Evolutionary conservation across 2,888 invertebrate genomes (phyloP), one percentile per base, ranked within the genome.

Genomic region (Protula sp.): DNA sequence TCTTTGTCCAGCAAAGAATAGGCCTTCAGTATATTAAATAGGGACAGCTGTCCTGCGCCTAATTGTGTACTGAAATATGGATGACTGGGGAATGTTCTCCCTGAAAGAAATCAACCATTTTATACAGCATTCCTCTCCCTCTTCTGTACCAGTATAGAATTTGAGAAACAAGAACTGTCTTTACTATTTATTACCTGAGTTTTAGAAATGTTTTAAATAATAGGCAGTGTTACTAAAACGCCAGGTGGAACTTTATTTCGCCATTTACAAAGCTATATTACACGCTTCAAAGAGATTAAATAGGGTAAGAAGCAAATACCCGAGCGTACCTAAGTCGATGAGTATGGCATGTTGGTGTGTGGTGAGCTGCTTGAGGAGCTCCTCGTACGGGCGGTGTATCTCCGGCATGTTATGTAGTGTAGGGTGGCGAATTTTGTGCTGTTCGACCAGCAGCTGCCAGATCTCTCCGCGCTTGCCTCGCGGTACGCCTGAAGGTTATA

Each of bases 291-390:
- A n/a, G n/a, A n/a, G n/a, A n/a, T n/a, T n/a, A n/a, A n/a, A n/a
- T n/a, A n/a, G n/a, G n/a, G n/a, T n/a, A n/a, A n/a, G n/a, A n/a
- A n/a, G n/a, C n/a, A n/a, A n/a, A n/a, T n/a, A n/a, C n/a, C n/a
- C n/a, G n/a, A n/a, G n/a, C 38, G 19, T 74, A 85, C 91, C 94
- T 65, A 97, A 83, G 81, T 97, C 97, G 58, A 97, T 95, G 51
- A 97, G 86, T 71, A 97, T 98, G 0, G 94, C 93, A 79, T 97
- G 97, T 76, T 97, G 97, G 74, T 95, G 93, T 28, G 93, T 91
- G 0, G 97, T 94, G 19, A 97, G 85, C 64, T 92, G 91, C 47
- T 89, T 88, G 27, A 94, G 83, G 2, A 95, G 84, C 0, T 89
- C 85, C 47, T 87, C 86, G 78, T 94, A 97, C 0, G 90, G 87